Evolutionary conservation across 2,113 vertebrate genomes (phyloP).

Genomic region (Genyomyrus donnyi): DNA sequence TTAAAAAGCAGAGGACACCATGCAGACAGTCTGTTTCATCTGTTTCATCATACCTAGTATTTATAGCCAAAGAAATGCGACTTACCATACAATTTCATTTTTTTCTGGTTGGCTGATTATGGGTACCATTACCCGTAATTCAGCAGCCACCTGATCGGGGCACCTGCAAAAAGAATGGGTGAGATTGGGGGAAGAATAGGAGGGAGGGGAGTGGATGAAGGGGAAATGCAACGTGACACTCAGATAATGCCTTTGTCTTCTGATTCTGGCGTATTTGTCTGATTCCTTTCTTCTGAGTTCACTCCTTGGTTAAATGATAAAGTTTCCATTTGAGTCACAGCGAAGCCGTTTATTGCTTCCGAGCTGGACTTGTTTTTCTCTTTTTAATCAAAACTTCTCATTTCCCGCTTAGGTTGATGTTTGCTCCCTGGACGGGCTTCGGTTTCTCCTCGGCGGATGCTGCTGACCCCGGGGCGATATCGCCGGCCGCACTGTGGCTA

Average conservation of each 20-base stretch:
- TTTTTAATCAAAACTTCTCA: conserved; percentile 10
- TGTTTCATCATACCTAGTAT: not conserved
- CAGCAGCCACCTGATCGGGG: not conserved
- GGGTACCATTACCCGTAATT: conserved; percentile 5
- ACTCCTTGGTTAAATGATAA: not conserved
- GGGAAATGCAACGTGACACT: not conserved
- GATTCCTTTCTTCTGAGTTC: not conserved
- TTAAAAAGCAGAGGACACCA: conserved; percentile 5
- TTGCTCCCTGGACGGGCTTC: not conserved
- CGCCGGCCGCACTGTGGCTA: not conserved
- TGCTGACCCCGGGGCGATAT: not conserved
- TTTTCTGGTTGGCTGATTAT: not conserved
- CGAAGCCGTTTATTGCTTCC: not conserved
- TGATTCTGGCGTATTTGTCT: not conserved
- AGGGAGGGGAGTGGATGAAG: not conserved
- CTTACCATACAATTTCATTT: not conserved
- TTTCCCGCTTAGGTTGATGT: not conserved
- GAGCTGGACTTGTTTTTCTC: not conserved
- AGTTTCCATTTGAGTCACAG: not conserved
- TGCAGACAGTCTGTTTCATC: not conserved
- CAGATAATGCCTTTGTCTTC: not conserved
- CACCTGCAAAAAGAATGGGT: not conserved
- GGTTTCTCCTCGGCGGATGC: not conserved
- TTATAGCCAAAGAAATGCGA: conserved; percentile 1
- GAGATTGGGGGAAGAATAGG: not conserved